Percentiles rank a stretch among this genome's conserved stretches.
phyloP scores from a whole-genome alignment of 1,140 invertebrate genomes.

The Mylabris phalerata region DNA sequence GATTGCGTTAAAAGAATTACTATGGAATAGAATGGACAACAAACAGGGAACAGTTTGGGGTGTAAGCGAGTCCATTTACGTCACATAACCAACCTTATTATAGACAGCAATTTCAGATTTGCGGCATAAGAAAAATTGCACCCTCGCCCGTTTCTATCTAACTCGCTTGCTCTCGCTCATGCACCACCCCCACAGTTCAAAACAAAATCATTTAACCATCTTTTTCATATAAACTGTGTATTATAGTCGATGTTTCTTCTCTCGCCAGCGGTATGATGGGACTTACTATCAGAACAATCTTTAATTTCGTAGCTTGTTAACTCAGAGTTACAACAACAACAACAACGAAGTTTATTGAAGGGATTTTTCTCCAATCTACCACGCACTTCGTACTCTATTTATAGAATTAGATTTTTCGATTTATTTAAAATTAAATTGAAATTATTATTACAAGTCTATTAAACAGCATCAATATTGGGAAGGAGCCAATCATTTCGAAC shows the following conservation, averaged over 20 bases:
- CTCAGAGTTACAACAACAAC: slow-evolving; percentile 31
- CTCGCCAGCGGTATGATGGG: slow-evolving; percentile 19
- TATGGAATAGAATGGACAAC: too few species aligned
- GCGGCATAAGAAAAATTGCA: slow-evolving; percentile 33
- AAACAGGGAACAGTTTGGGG: neutral
- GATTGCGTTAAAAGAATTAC: too few species aligned
- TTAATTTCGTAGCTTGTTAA: slow-evolving; percentile 36
- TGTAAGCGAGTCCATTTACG: slow-evolving; percentile 25
- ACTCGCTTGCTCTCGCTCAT: too few species aligned
- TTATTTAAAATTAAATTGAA: neutral
- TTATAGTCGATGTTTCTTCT: neutral
- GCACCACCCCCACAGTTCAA: too few species aligned
- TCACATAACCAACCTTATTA: slow-evolving; percentile 33
- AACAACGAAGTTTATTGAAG: slow-evolving; percentile 27
- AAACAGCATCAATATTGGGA: too few species aligned
- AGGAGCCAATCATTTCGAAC: neutral
- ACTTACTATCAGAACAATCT: slow-evolving; percentile 30
- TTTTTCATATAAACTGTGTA: too few species aligned
- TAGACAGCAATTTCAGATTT: slow-evolving; percentile 35
- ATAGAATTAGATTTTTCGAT: neutral
- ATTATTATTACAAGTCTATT: neutral
- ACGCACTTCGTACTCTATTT: neutral
- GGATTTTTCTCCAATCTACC: slow-evolving; percentile 23
- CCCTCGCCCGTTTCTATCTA: slow-evolving; percentile 18
- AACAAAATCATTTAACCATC: too few species aligned